Evolutionary conservation across 2,113 vertebrate species (phyloP).

Genomic region (Thalassoma bifasciatum): DNA sequence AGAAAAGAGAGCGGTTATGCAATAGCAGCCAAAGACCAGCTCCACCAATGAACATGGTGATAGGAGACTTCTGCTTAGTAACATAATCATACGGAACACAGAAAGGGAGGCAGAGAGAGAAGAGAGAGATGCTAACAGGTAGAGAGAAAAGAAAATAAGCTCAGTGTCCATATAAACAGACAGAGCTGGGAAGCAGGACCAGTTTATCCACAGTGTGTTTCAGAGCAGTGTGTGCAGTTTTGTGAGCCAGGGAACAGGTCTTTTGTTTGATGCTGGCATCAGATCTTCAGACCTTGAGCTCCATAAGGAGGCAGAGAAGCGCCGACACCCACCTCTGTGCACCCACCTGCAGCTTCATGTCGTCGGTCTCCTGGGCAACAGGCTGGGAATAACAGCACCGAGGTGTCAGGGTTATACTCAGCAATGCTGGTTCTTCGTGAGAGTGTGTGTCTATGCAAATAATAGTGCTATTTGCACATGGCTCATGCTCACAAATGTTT

Average conservation of each 20-base stretch:
- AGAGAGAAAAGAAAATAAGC: background rate
- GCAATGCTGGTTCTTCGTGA: slow-evolving; percentile 37
- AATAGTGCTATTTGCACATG: slow-evolving; percentile 16
- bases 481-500: slow-evolving; percentile 13
- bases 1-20: slow-evolving; percentile 64
- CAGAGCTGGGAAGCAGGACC: background rate
- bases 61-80: slow-evolving; percentile 78
- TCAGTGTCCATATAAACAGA: background rate
- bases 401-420: slow-evolving; percentile 59
- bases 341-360: slow-evolving; percentile 68
- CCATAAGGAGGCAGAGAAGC: slow-evolving; percentile 50
- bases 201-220: background rate
- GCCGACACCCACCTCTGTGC: slow-evolving; percentile 59
- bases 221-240: background rate
- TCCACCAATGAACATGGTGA: slow-evolving; percentile 76
- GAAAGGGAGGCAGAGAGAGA: slow-evolving; percentile 24
- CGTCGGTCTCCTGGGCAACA: slow-evolving; percentile 72
- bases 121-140: slow-evolving; percentile 25
- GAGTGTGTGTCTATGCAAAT: slow-evolving; percentile 28
- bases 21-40: slow-evolving; percentile 69
- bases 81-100: slow-evolving; percentile 60
- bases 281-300: slow-evolving; percentile 60
- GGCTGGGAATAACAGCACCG: slow-evolving; percentile 59
- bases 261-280: slow-evolving; percentile 57
- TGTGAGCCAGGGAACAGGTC: slow-evolving; percentile 22